phyloP scores from a whole-genome alignment of 2,888 invertebrate species.

The Petrophora chlorosata region DNA sequence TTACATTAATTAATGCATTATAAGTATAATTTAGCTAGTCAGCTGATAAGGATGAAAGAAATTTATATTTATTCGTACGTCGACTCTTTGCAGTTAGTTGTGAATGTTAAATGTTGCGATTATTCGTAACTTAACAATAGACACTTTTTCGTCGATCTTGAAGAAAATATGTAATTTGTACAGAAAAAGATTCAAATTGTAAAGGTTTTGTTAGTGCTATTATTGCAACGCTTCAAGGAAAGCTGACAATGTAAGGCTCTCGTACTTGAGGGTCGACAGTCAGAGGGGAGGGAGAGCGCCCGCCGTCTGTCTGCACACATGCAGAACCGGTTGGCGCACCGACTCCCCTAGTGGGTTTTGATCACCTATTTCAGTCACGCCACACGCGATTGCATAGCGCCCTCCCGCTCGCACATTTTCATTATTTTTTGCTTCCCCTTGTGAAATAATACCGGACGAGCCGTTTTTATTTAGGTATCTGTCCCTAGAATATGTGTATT shows the following conservation, averaged over 20 bases:
- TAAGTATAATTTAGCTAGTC: conserved; percentile 2
- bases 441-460: conserved; percentile 75
- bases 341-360: conserved; percentile 74
- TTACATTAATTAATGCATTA: neutral
- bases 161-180: neutral
- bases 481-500: conserved; percentile 60
- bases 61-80: too few species aligned
- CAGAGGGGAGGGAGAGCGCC: conserved; percentile 73
- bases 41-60: conserved; percentile 19
- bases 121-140: too few species aligned
- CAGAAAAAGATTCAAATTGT: neutral
- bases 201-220: conserved; percentile 56
- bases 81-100: too few species aligned
- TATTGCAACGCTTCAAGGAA: conserved; percentile 74
- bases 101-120: too few species aligned
- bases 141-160: too few species aligned
- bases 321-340: conserved; percentile 80
- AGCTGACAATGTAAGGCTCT: conserved; percentile 75
- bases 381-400: conserved; percentile 72
- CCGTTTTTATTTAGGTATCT: conserved; percentile 73
- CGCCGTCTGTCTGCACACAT: conserved; percentile 78
- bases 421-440: conserved; percentile 80
- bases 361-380: conserved; percentile 67
- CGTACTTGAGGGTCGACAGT: conserved; percentile 74
- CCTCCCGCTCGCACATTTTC: conserved; percentile 74